phyloP scores from a whole-genome alignment of 1,140 invertebrate species.

The Tetranychus cinnabarinus region DNA sequence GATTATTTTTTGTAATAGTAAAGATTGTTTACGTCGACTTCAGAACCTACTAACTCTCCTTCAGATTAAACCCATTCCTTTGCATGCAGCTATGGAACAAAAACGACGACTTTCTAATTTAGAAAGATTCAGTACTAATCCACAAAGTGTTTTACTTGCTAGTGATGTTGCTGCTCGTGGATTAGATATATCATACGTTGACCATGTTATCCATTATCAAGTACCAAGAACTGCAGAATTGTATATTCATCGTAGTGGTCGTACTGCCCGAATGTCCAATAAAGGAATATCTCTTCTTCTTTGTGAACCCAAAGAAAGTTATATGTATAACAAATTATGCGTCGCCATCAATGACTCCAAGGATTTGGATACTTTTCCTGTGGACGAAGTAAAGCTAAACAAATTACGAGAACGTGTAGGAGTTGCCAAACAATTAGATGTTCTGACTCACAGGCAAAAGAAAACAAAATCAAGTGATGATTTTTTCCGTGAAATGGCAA shows the following conservation, averaged over 20 bases:
- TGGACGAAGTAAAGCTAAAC: constrained; percentile 38
- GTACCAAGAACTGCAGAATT: constrained; percentile 78
- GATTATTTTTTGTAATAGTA: constrained; percentile 91
- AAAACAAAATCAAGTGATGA: constrained; percentile 40
- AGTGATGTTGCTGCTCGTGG: constrained; percentile 94
- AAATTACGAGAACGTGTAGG: constrained; percentile 42
- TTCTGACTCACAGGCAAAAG: constrained; percentile 37
- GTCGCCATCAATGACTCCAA: constrained; percentile 31
- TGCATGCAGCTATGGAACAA: constrained; percentile 90
- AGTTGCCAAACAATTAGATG: constrained; percentile 52
- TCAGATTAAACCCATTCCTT: constrained; percentile 45
- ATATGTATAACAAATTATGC: constrained; percentile 46
- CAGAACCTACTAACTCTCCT: constrained; percentile 55
- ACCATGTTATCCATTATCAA: constrained; percentile 94
- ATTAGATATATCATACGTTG: constrained; percentile 74
- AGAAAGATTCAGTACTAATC: constrained; percentile 51
- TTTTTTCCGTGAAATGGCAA: constrained; percentile 56
- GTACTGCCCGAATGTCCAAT: constrained; percentile 68
- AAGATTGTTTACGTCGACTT: constrained; percentile 65
- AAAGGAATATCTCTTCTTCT: constrained; percentile 76
- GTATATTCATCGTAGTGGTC: constrained; percentile 86
- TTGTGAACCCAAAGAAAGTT: constrained; percentile 62
- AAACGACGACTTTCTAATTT: constrained; percentile 79
- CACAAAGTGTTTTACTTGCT: constrained; percentile 56
- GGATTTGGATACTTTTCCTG: constrained; percentile 1